Evolutionary conservation across 2,888 invertebrate species (phyloP), one percentile per base, ranked within the genome.

Genomic region (Lasioglossum morio): DNA sequence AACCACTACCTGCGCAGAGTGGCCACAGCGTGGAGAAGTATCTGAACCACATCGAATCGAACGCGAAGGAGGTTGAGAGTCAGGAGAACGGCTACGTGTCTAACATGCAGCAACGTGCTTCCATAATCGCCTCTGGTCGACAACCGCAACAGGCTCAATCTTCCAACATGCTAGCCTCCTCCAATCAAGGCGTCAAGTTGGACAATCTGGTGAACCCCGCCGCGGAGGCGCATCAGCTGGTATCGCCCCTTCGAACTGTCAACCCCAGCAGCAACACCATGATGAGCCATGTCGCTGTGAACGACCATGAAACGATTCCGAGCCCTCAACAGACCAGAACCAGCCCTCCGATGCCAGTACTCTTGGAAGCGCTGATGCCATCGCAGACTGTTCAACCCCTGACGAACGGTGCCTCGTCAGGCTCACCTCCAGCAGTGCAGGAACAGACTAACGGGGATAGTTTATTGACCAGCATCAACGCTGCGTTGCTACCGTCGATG

Each of bases 331-430:
- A 95, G 43, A 95, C 96, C 16, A 96, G 96, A 83, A 96, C 95
- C 92, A 96, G 96, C 72, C 96, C 96, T 72, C 96, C 96, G 2
- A 96, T 97, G 46, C 96, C 97, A 46, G 97, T 98, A 96, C 96
- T 98, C 72, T 96, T 97, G 79, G 97, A 97, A 93, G 97, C 97
- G 4, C 84, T 93, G 12, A 91, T 94, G 89, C 94, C 94, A 0
- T 66, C 86, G 0, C 81, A 91, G 4, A 75, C 86, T 2, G 89
- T 85, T 5, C 88, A 81, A 8, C 74, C 91, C 0, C 19, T 90
- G 12, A 80, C 80, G 16, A 74, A 83, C 72, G 79, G 86, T 16
- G 77, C 91, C 2, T 73, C 90, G 19, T 70, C 87, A 30, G 87
- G 91, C 43, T 79, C 79, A 60, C 74, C 81, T 77, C 77, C 91